Base-by-base conservation (phyloP, 2,888 invertebrate genomes). In the Odontocolon sp. region DNA sequence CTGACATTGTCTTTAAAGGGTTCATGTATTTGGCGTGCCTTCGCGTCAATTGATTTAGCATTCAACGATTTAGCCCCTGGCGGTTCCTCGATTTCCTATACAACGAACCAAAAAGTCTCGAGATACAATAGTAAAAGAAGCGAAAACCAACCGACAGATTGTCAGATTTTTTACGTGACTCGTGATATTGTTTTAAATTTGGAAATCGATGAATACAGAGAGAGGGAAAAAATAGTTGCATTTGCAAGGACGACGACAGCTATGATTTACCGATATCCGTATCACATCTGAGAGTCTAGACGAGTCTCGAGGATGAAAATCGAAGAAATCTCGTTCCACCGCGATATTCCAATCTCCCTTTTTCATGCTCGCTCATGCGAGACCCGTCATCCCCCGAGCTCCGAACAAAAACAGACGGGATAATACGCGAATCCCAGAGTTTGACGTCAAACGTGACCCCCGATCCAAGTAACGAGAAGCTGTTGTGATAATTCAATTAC, bases 11-110 rank as follows among this genome's bases (percentile, higher is more conserved):
- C 68, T 64, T 18, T 6, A 56, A 47, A 31, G 23, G 18, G 26
- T 59, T 52, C 33, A 66, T 66, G 68, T 21, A 59, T 40, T 16
- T 54, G 54, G 14, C 28, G 36, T 63, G 66, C 61, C 50, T 59
- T 54, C 66, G 21, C 45, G 54, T 70, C 66, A 54, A 76, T 76
- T 70, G 70, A 70, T 76, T 70, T 66, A 54, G 52, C 54, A 68
- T 33, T 57, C 56, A 50, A 57, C 63, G 57, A 64, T 64, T 69
- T 64, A 16, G 26, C 63, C 33, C 6, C 14, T 14, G 52, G 59
- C 52, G 11, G 38, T 56, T 47, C 56, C 28, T 38, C 21, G 26
- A 9, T 23, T 59, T 52, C 33, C 52, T 52, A n/a, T 23, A 54
- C 42, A 28, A 52, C 38, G 11, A 23, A 23, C n/a, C 40, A 31